A percentile compares a stretch with the other conserved stretches of the same genome.
Conservation (phyloP, 92 coral and sea anemone genomes). For the Porites lobata region DNA sequence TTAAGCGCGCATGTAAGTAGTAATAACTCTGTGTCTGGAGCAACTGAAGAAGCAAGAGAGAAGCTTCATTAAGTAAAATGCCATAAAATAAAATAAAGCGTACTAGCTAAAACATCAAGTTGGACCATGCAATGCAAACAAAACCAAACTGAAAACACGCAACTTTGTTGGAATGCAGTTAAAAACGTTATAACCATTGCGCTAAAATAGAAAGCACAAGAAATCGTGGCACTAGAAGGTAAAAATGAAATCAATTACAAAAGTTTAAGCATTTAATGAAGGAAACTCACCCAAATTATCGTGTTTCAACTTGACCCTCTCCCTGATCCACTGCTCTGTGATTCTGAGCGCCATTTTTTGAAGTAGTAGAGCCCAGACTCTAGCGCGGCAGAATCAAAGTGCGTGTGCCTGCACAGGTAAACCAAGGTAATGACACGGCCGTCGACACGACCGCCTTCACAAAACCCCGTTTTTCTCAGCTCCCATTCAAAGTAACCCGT, state of each 20-base stretch:
- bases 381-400: not conserved
- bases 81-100: not conserved
- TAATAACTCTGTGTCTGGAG: too few relatives aligned
- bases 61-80: not conserved
- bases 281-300: constrained; percentile 88
- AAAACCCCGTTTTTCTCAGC: too few relatives aligned
- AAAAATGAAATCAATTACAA: not conserved
- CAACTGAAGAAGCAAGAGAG: too few relatives aligned
- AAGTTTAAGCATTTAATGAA: not conserved
- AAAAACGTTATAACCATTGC: not conserved
- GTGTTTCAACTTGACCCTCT: constrained; percentile 96
- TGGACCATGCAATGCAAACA: constrained; percentile 26
- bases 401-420: too few relatives aligned
- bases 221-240: not conserved
- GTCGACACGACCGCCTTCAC: too few relatives aligned
- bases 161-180: constrained; percentile 34
- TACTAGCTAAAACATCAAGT: not conserved
- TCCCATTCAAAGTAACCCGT: too few relatives aligned
- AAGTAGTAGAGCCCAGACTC: constrained; percentile 37
- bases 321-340: constrained; percentile 92
- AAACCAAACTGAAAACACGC: not conserved
- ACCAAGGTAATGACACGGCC: too few relatives aligned
- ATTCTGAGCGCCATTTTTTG: constrained; percentile 99
- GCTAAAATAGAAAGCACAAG: not conserved
- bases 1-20: too few relatives aligned